Evolutionary conservation across 2,797 vertebrate genomes (phyloP), one percentile per base, ranked within the genome.

Genomic region (Tapera naevia): DNA sequence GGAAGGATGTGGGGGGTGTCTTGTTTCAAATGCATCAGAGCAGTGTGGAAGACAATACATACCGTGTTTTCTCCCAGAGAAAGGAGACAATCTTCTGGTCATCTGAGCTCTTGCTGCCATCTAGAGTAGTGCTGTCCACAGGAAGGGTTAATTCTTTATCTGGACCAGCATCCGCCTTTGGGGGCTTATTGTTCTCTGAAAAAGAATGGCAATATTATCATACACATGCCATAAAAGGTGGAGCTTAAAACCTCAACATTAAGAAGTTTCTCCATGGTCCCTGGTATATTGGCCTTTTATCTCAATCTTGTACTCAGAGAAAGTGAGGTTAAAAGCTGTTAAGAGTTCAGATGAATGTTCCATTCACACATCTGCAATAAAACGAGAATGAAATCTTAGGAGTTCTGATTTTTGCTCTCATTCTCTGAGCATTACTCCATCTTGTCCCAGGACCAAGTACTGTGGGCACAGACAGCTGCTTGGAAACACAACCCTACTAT

Each of bases 121-220:
- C 99, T 95, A 99, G 97, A 24, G 98, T 99, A 81, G 99, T 99
- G 86, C 98, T 98, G 91, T 99, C 99, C 27, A 99, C 98, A 0
- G 99, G 99, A 82, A 99, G 98, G 19, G 98, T 99, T 95, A 99
- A 97, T 95, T 99, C 99, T 91, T 99, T 99, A 97, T 99, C 99
- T 35, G 99, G 99, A 65, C 99, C 99, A 37, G 99, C 99, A 66
- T 99, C 98, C 13, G 99, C 99, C 80, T 97, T 97, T 10, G 99
- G 99, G 5, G 99, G 98, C 80, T 99, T 99, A 93, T 99, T 99
- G 97, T 99, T 99, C 97, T 99, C 99, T 99, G 96, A 92, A 94
- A 97, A 80, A 95, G 64, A 75, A 94, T 53, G 21, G 22, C 15
- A 46, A 16, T 58, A 45, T 56, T 57, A 50, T 57, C 39, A 87